A percentile compares a stretch with the other conserved stretches of the same genome.
Evolutionary conservation across 2,888 invertebrate genomes (phyloP).

Genomic region (Macroteleia sp.): DNA sequence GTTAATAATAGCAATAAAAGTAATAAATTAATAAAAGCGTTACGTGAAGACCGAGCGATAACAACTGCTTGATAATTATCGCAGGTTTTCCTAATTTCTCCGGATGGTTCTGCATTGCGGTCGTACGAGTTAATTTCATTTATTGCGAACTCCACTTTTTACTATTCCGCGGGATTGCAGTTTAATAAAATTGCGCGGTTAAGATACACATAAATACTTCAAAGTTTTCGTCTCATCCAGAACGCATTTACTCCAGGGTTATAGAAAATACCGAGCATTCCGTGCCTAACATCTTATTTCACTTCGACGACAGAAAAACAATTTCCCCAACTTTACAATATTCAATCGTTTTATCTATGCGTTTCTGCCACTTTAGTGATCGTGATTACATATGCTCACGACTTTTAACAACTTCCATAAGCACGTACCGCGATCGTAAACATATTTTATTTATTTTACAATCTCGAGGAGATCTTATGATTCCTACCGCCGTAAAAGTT

Average conservation of each 20-base stretch:
- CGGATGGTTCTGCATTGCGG: too few relatives aligned
- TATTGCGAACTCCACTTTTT: too few relatives aligned
- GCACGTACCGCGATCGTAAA: slow-evolving; percentile 47
- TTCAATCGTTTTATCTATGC: slow-evolving; percentile 11
- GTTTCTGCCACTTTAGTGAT: slow-evolving; percentile 23
- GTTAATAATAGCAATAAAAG: too few relatives aligned
- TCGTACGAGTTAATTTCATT: too few relatives aligned
- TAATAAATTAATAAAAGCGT: too few relatives aligned
- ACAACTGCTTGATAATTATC: too few relatives aligned
- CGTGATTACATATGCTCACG: slow-evolving; percentile 41
- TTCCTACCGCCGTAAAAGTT: too few relatives aligned
- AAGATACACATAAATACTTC: slow-evolving; percentile 8
- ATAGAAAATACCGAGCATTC: slow-evolving; percentile 16
- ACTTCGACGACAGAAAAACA: slow-evolving; percentile 22
- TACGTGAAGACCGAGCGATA: too few relatives aligned
- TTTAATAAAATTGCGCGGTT: too few relatives aligned
- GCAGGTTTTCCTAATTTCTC: too few relatives aligned
- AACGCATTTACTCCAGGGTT: background rate
- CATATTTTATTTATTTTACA: slow-evolving; percentile 58
- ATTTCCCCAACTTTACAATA: slow-evolving; percentile 12
- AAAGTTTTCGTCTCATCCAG: background rate
- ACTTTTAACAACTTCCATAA: slow-evolving; percentile 40
- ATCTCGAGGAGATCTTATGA: too few relatives aligned
- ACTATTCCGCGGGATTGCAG: too few relatives aligned
- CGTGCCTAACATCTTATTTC: slow-evolving; percentile 22